Conservation (phyloP, 2,797 vertebrate species). For the Synanceia verrucosa region DNA sequence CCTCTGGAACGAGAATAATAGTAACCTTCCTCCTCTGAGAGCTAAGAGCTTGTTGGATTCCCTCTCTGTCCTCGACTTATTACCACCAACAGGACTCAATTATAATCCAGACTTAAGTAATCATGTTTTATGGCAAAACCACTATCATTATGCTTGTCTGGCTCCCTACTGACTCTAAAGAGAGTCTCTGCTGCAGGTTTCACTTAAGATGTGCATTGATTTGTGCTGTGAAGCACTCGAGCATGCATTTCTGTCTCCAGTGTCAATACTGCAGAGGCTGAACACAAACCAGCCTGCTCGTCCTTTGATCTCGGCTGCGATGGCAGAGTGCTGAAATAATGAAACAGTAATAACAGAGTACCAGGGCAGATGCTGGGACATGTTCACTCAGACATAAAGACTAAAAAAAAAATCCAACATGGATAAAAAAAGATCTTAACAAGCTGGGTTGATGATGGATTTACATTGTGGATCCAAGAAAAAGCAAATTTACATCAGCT, state of each 20-base stretch:
- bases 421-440: constrained; percentile 23
- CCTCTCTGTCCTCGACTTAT: constrained; percentile 46
- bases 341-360: constrained; percentile 74
- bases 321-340: constrained; percentile 71
- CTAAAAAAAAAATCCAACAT: constrained; percentile 25
- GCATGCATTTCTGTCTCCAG: constrained; percentile 65
- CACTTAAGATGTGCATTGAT: constrained; percentile 69
- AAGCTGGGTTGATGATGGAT: constrained; percentile 33
- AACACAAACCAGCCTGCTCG: constrained; percentile 57
- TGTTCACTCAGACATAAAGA: constrained; percentile 58
- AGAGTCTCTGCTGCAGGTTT: constrained; percentile 56
- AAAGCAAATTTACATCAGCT: background rate
- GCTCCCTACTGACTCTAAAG: constrained; percentile 47
- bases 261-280: constrained; percentile 61
- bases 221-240: constrained; percentile 61
- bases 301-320: constrained; percentile 74
- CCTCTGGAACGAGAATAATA: constrained; percentile 22
- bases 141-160: constrained; percentile 71
- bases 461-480: constrained; percentile 21
- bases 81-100: constrained; percentile 70
- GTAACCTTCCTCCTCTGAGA: constrained; percentile 13
- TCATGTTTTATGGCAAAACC: constrained; percentile 71
- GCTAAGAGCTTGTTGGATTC: constrained; percentile 60
- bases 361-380: constrained; percentile 47
- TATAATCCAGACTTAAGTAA: constrained; percentile 67